phyloP scores from a whole-genome alignment of 2,888 invertebrate species.

The Eustalomyia histrio region DNA sequence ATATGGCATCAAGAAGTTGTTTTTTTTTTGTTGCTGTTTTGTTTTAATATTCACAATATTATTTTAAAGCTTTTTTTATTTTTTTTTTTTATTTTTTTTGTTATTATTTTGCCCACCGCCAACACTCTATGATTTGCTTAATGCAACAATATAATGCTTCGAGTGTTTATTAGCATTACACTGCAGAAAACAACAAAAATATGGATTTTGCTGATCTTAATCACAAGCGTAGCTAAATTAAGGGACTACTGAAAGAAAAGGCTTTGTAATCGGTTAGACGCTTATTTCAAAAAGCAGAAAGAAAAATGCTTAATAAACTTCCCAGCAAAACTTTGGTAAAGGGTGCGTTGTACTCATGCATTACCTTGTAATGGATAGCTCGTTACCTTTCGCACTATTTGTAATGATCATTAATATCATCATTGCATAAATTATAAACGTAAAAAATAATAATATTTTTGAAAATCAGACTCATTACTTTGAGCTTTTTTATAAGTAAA shows the following conservation, averaged over 20 bases:
- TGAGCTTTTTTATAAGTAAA: too few relatives aligned
- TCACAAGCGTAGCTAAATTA: background rate
- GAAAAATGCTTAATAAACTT: too few relatives aligned
- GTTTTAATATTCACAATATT: conserved; percentile 57
- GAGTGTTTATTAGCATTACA: conserved; percentile 62
- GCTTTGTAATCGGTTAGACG: too few relatives aligned
- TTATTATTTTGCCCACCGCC: conserved; percentile 59
- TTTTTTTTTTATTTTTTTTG: conserved; percentile 21
- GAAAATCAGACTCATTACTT: too few relatives aligned
- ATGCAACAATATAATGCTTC: conserved; percentile 56
- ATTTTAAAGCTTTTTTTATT: conserved; percentile 35
- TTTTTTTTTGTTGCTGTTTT: conserved; percentile 40
- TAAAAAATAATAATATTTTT: too few relatives aligned
- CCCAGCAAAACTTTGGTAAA: too few relatives aligned
- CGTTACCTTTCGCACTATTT: too few relatives aligned
- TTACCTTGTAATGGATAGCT: too few relatives aligned
- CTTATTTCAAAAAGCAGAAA: too few relatives aligned
- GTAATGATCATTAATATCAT: too few relatives aligned
- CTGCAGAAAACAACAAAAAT: conserved; percentile 21
- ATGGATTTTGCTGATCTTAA: background rate
- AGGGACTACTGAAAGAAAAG: background rate
- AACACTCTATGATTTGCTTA: conserved; percentile 56
- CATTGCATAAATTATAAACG: too few relatives aligned
- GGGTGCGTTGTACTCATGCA: too few relatives aligned
- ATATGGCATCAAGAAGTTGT: conserved; percentile 62